A percentile compares a stretch with the other conserved stretches of the same genome.
Conservation (phyloP, 2,113 vertebrate species). For the Limnothrissa miodon region DNA sequence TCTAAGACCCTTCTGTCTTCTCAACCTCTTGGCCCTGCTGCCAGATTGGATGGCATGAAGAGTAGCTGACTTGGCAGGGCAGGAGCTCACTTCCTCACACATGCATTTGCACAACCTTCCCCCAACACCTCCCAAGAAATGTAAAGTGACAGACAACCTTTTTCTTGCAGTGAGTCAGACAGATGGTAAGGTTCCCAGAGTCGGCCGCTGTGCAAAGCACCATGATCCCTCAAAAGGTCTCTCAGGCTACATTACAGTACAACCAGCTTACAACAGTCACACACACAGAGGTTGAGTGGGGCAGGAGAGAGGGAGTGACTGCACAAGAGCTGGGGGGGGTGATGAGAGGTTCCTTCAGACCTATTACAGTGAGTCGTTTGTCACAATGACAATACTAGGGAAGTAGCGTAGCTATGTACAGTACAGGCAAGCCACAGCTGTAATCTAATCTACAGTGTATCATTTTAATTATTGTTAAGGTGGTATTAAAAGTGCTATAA, state of each 20-base stretch:
- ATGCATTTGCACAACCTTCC: not conserved
- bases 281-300: not conserved
- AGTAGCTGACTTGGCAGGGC: slow-evolving; percentile 12
- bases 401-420: not conserved
- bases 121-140: slow-evolving; percentile 4
- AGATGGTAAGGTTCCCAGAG: slow-evolving; percentile 10
- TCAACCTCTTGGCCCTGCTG: not conserved
- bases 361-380: not conserved
- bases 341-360: not conserved
- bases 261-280: not conserved
- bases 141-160: slow-evolving; percentile 34
- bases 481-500: not conserved
- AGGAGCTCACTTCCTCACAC: slow-evolving; percentile 7
- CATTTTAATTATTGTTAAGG: not conserved
- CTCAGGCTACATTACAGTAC: not conserved
- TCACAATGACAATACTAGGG: not conserved
- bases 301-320: not conserved
- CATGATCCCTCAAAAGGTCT: slow-evolving; percentile 6
- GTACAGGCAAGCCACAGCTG: not conserved
- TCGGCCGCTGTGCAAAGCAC: not conserved
- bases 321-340: not conserved
- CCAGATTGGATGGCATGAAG: not conserved
- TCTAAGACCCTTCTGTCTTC: not conserved
- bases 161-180: slow-evolving; percentile 7
- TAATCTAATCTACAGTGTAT: not conserved